Evolutionary conservation across 2,113 vertebrate genomes (phyloP).

Genomic region (Actenoides hombroni): DNA sequence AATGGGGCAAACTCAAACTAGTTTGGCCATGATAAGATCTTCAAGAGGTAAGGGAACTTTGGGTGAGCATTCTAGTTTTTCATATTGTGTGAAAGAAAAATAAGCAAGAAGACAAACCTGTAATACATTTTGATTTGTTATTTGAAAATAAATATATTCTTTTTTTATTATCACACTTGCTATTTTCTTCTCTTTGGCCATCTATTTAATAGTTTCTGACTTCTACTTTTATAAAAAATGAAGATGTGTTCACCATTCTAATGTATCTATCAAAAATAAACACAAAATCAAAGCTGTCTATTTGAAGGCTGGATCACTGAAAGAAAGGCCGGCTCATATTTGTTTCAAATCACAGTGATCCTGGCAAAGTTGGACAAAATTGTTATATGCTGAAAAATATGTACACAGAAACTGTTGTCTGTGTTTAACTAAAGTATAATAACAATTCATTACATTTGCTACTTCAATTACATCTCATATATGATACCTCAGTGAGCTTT

Average conservation of each 20-base stretch:
- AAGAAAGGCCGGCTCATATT: neutral
- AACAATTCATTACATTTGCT: neutral
- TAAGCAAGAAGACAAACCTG: neutral
- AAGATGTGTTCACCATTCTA: neutral
- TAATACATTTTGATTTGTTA: neutral
- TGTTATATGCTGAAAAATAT: neutral
- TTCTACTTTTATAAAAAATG: neutral
- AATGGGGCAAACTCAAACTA: neutral
- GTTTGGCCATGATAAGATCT: neutral
- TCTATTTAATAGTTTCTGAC: neutral
- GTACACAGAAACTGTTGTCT: neutral
- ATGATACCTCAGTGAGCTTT: neutral
- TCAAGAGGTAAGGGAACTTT: neutral
- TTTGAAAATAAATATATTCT: neutral
- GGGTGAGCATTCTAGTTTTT: neutral
- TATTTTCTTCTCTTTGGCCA: neutral
- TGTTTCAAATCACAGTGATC: neutral
- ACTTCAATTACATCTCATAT: neutral
- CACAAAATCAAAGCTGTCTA: neutral
- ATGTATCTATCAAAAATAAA: neutral
- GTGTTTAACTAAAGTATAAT: neutral
- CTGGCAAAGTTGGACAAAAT: neutral
- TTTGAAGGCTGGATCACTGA: neutral
- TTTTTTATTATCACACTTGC: neutral
- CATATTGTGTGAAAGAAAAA: neutral